These are phyloP conservation scores for Aphyosemion australe DNA, from an alignment of 2,113 vertebrate species.

Conservation along the genomic window DNA sequence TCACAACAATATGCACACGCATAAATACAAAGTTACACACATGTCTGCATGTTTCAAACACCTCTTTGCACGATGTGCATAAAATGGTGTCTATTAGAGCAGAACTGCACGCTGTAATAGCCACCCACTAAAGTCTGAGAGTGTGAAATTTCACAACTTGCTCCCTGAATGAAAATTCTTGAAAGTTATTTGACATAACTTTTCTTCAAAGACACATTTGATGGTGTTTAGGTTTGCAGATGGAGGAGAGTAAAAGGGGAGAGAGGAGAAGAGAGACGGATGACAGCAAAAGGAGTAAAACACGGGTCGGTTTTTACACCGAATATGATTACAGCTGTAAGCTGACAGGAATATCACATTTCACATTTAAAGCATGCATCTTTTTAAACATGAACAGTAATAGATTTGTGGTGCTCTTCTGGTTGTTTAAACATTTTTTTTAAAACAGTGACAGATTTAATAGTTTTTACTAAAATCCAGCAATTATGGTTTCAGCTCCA, in stretches of 20 bases:
- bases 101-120: conserved; percentile 44
- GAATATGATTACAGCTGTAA: neutral
- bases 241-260: conserved; percentile 5
- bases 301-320: conserved; percentile 4
- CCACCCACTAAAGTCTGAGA: conserved; percentile 46
- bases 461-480: too few relatives aligned
- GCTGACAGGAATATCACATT: conserved; percentile 3
- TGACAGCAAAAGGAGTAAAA: conserved; percentile 5
- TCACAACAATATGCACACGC: conserved; percentile 40
- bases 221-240: conserved; percentile 47
- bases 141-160: conserved; percentile 59
- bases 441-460: too few relatives aligned
- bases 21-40: conserved; percentile 44
- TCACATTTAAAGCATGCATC: neutral
- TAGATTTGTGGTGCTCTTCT: too few relatives aligned
- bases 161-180: conserved; percentile 49
- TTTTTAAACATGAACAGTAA: too few relatives aligned
- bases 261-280: neutral
- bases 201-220: conserved; percentile 64
- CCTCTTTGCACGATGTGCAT: conserved; percentile 46
- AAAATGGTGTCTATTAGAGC: conserved; percentile 35
- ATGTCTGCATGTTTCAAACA: conserved; percentile 52
- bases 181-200: conserved; percentile 51
- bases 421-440: too few relatives aligned
- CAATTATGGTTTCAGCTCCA: too few relatives aligned